Base-by-base conservation (phyloP, 2,113 vertebrate species). In the Ia io region DNA sequence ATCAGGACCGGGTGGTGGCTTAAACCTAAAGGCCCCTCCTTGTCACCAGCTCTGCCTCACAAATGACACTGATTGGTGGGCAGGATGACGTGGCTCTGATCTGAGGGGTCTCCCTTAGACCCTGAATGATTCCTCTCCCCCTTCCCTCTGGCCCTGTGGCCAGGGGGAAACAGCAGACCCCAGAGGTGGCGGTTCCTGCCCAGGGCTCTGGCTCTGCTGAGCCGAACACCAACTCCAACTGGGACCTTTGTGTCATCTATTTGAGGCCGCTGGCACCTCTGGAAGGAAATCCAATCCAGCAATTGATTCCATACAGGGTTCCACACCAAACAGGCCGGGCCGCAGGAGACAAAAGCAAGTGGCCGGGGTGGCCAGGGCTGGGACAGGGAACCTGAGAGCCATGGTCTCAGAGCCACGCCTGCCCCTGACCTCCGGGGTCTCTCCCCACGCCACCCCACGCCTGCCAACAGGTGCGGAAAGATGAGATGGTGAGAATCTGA, bases 361-460 rank as follows among this genome's bases (percentile, higher is more conserved):
- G 59, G 35, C 59, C 2, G 22, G 40, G 37, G 73, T 0, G 0
- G 40, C 47, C 40, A 9, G 51, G 4, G 23, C 37, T 0, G 18
- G 6, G 22, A 6, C 70, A 25, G 44, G 42, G 44, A 63, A 18
- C 14, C 37, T n/a, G 35, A 61, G 67, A 49, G 56, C 47, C 7
- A 0, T 1, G 5, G 53, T 23, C 67, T 84, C 70, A 8, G 70
- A 40, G 35, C 37, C 84, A 16, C 42, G 56, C 53, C 11, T 35
- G 74, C 42, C n/a, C 73, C 56, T 3, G 17, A 4, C 67, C 71
- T 71, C 35, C 0, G 53, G 69, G 53, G 30, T 25, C 84, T 11
- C n/a, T 77, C n/a, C 28, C 2, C 2, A 2, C 42, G 28, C 28
- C 78, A 18, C 1, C 25, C 28, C 7, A 22, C 67, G 44, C 76